phyloP scores from a whole-genome alignment of 1,140 invertebrate species.

The Cyclargus thomasi region DNA sequence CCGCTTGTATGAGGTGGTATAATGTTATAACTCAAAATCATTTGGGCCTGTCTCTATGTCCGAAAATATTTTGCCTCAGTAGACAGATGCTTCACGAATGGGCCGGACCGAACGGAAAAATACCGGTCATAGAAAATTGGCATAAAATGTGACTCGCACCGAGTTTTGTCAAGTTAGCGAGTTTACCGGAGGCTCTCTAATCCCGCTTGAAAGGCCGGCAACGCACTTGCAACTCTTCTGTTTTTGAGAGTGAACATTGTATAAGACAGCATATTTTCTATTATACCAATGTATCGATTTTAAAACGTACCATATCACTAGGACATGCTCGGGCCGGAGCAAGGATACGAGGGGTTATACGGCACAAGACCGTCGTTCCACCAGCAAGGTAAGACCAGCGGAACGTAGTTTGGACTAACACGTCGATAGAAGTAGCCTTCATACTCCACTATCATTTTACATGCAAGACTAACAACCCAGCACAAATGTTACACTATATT shows the following conservation, averaged over 20 bases:
- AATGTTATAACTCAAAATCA: too few species aligned
- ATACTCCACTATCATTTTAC: neutral
- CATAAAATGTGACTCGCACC: too few species aligned
- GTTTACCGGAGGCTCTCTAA: too few species aligned
- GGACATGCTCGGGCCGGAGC: slow-evolving; percentile 94
- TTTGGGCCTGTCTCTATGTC: too few species aligned
- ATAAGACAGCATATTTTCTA: neutral
- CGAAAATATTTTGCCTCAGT: too few species aligned
- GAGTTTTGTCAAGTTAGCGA: too few species aligned
- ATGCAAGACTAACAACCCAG: neutral
- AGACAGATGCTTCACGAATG: too few species aligned
- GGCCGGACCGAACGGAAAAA: too few species aligned
- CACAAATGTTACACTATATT: neutral
- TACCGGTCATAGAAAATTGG: too few species aligned
- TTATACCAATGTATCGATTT: neutral
- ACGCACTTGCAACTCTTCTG: slow-evolving; percentile 27
- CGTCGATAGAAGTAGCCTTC: slow-evolving; percentile 29
- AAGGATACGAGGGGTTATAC: slow-evolving; percentile 94
- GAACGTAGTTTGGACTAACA: slow-evolving; percentile 41
- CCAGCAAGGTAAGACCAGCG: slow-evolving; percentile 83
- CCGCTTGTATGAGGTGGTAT: too few species aligned
- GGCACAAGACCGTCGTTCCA: slow-evolving; percentile 83
- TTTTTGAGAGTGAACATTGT: neutral
- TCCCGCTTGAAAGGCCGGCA: too few species aligned
- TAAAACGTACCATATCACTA: slow-evolving; percentile 72